Conservation (phyloP, 1,140 invertebrate species). For the Drosophila tani region DNA sequence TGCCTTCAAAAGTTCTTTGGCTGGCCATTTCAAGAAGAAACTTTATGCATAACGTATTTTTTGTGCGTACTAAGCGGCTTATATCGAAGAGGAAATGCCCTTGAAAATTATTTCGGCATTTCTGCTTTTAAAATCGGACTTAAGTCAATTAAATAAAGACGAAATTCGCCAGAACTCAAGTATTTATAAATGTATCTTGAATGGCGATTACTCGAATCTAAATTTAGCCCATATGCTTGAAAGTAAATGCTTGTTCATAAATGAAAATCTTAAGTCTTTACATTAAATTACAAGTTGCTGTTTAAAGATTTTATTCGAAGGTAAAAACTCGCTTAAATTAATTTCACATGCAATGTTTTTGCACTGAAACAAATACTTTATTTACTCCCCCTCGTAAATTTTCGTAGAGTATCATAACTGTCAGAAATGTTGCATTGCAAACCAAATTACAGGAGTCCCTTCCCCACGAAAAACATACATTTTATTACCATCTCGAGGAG, state of each 20-base stretch:
- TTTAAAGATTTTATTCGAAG: neutral
- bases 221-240: no score
- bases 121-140: neutral
- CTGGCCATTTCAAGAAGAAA: slow-evolving; percentile 41
- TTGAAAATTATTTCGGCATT: slow-evolving; percentile 19
- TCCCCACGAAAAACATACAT: slow-evolving; percentile 8
- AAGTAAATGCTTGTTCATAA: neutral
- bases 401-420: slow-evolving; percentile 29
- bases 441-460: neutral
- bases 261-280: neutral
- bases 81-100: slow-evolving; percentile 28
- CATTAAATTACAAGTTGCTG: neutral
- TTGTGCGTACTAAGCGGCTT: slow-evolving; percentile 20
- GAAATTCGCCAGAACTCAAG: neutral
- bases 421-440: slow-evolving; percentile 22
- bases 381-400: slow-evolving; percentile 6
- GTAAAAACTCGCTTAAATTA: neutral
- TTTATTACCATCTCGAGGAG: slow-evolving; percentile 45
- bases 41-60: slow-evolving; percentile 38
- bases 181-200: neutral
- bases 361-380: neutral
- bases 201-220: neutral
- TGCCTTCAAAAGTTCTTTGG: slow-evolving; percentile 27
- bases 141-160: slow-evolving; percentile 10
- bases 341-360: neutral